phyloP scores from a whole-genome alignment of 2,888 invertebrate genomes.

The Creontiades dilutus region DNA sequence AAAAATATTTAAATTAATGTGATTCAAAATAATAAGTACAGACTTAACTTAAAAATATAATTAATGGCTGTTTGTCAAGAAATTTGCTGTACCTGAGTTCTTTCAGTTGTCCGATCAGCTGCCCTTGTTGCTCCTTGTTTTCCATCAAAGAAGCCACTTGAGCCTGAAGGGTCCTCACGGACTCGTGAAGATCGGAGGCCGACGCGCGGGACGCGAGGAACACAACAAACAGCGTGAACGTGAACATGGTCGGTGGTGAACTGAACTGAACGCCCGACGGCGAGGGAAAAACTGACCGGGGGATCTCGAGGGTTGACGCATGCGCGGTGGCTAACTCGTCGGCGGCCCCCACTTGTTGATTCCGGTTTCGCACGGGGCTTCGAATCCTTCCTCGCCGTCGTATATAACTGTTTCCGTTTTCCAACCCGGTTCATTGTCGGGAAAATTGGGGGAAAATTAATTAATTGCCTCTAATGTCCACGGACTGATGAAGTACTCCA shows the following conservation, averaged over 20 bases:
- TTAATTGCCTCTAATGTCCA: neutral
- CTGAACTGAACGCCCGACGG: neutral
- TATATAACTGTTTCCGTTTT: slow-evolving; percentile 30
- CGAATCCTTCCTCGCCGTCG: neutral
- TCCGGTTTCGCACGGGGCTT: neutral
- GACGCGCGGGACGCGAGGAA: slow-evolving; percentile 43
- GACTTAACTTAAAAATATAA: too few relatives aligned
- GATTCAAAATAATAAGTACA: too few relatives aligned
- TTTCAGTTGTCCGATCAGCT: slow-evolving; percentile 65
- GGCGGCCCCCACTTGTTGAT: slow-evolving; percentile 59
- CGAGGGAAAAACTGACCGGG: slow-evolving; percentile 41
- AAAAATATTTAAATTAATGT: too few relatives aligned
- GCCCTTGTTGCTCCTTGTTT: slow-evolving; percentile 65
- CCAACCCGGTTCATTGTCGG: slow-evolving; percentile 38
- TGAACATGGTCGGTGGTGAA: slow-evolving; percentile 32
- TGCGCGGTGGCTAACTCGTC: neutral
- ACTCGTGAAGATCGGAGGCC: slow-evolving; percentile 57
- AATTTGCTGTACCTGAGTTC: slow-evolving; percentile 58
- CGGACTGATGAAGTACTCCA: neutral
- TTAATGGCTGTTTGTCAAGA: too few relatives aligned
- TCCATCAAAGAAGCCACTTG: slow-evolving; percentile 61
- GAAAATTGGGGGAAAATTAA: slow-evolving; percentile 31
- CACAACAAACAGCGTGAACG: slow-evolving; percentile 24
- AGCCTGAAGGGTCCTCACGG: slow-evolving; percentile 64
- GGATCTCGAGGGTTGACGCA: neutral